Conservation (phyloP, 2,797 vertebrate genomes). For the Lepilemur septentrionalis region DNA sequence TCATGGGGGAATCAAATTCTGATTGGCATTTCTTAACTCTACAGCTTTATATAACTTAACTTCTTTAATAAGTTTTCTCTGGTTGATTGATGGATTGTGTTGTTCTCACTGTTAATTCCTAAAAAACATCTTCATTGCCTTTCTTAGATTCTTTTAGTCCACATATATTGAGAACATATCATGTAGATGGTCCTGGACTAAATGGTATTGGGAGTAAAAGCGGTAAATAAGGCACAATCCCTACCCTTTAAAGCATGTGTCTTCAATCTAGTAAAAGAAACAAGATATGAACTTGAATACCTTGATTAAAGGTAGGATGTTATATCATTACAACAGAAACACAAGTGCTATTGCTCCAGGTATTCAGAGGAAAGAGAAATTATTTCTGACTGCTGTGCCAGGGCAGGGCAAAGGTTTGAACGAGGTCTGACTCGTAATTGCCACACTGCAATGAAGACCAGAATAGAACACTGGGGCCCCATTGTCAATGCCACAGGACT, state of each 20-base stretch:
- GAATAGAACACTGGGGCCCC: rapidly evolving
- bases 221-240: background rate
- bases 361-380: background rate
- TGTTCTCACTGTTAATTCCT: background rate
- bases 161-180: too few species aligned
- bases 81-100: background rate
- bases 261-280: background rate
- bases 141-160: background rate
- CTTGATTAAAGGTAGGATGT: background rate
- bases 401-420: background rate
- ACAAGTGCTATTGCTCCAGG: rapidly evolving
- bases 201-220: background rate
- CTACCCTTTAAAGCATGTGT: background rate
- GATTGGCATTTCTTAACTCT: background rate
- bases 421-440: background rate
- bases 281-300: background rate
- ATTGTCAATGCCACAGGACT: background rate
- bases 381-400: background rate
- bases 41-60: background rate
- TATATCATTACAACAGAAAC: background rate
- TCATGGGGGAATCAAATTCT: background rate
- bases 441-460: background rate
- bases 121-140: background rate
- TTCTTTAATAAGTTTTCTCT: background rate
- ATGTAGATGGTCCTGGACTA: background rate